A percentile compares a stretch with the other conserved stretches of the same genome.
These are phyloP conservation scores for Sterrhoptilus dennistouni DNA, from an alignment of 2,113 vertebrate species.

Conservation along the genomic window DNA sequence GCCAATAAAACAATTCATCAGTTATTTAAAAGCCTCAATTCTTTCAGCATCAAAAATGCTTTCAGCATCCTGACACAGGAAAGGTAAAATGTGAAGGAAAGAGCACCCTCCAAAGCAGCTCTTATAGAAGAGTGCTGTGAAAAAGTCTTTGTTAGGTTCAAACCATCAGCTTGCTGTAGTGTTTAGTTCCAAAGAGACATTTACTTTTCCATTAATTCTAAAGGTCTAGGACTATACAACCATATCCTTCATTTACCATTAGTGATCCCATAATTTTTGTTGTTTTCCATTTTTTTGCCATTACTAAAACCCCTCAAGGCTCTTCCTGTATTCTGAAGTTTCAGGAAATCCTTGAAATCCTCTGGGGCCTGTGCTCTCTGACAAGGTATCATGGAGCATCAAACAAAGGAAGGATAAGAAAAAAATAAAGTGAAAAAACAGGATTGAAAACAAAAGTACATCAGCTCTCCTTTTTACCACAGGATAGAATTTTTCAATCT, in stretches of 20 bases:
- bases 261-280: neutral
- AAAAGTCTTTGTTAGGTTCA: neutral
- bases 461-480: neutral
- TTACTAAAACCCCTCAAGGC: neutral
- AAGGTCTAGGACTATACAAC: neutral
- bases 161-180: neutral
- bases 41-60: neutral
- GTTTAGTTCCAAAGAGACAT: neutral
- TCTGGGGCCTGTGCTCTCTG: neutral
- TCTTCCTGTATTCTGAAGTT: neutral
- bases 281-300: neutral
- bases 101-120: neutral
- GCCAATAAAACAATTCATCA: neutral
- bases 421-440: neutral
- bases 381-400: neutral
- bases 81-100: neutral
- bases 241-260: neutral
- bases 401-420: neutral
- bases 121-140: neutral
- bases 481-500: neutral
- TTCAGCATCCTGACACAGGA: neutral
- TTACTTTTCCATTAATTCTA: neutral
- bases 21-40: neutral
- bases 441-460: neutral
- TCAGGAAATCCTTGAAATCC: neutral